A percentile compares a stretch with the other conserved stretches of the same genome.
Evolutionary conservation across 1,140 invertebrate genomes (phyloP).

Genomic region (Drosophila serrata): DNA sequence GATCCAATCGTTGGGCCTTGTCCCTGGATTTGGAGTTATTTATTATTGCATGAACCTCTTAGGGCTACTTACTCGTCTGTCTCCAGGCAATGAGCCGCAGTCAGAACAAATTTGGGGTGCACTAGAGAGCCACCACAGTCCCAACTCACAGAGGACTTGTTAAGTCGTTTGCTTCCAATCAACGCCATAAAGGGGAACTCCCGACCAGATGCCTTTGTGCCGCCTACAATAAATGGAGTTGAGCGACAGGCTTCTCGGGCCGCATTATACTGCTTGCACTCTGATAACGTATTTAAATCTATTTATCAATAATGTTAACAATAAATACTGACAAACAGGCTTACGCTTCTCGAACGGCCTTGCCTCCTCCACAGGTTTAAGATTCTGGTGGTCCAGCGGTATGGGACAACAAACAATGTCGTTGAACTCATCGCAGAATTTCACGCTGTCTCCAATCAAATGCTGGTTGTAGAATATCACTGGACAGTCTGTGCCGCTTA

Average conservation of each 20-base stretch:
- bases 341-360: conserved; percentile 58
- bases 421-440: conserved; percentile 69
- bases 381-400: conserved; percentile 45
- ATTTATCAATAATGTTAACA: neutral
- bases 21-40: neutral
- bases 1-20: conserved; percentile 54
- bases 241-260: conserved; percentile 40
- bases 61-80: conserved; percentile 42
- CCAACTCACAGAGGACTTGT: conserved; percentile 52
- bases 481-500: conserved; percentile 55
- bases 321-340: neutral
- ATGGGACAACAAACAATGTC: conserved; percentile 75
- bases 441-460: conserved; percentile 48
- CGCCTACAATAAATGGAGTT: conserved; percentile 75
- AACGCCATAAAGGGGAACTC: conserved; percentile 85
- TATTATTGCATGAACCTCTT: neutral
- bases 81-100: conserved; percentile 83
- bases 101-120: conserved; percentile 81
- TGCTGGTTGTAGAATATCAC: conserved; percentile 63
- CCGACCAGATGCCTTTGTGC: conserved; percentile 56
- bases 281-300: conserved; percentile 9
- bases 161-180: conserved; percentile 49
- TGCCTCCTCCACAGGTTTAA: neutral
- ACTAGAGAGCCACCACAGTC: conserved; percentile 85
- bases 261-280: conserved; percentile 63